Evolutionary conservation across 2,113 vertebrate genomes (phyloP).

Genomic region (Neotragus pygmaeus): DNA sequence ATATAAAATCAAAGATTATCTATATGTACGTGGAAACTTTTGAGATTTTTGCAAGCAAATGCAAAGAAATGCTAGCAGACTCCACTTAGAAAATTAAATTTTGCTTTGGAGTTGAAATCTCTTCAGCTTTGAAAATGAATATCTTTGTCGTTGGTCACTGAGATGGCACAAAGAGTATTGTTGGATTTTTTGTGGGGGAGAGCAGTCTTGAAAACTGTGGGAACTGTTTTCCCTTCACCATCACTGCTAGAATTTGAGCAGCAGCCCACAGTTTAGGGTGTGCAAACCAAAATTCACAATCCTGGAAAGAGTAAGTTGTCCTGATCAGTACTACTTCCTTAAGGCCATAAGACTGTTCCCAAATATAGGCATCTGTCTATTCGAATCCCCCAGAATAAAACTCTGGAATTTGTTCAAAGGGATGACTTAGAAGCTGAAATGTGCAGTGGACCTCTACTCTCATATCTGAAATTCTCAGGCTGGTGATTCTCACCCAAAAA

Average conservation of each 20-base stretch:
- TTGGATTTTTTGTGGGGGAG: neutral
- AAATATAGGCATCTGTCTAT: neutral
- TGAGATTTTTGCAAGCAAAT: neutral
- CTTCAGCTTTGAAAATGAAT: slow-evolving; percentile 3
- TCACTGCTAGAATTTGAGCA: neutral
- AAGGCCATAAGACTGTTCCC: neutral
- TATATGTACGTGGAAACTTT: neutral
- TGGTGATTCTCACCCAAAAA: neutral
- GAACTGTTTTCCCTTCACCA: neutral
- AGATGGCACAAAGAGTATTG: neutral
- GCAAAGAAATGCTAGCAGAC: neutral
- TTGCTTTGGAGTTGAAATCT: neutral
- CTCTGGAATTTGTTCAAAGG: neutral
- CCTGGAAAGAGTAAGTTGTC: neutral
- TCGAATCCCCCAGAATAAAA: neutral
- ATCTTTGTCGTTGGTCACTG: neutral
- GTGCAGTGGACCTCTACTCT: neutral
- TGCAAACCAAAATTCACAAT: neutral
- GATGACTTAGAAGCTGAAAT: neutral
- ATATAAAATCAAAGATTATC: slow-evolving; percentile 7
- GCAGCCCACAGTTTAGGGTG: neutral
- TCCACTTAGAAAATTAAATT: neutral
- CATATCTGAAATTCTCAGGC: neutral
- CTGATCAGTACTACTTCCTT: neutral
- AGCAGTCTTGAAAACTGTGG: neutral